phyloP scores from a whole-genome alignment of 1,140 invertebrate species.

The Drosophila insularis region DNA sequence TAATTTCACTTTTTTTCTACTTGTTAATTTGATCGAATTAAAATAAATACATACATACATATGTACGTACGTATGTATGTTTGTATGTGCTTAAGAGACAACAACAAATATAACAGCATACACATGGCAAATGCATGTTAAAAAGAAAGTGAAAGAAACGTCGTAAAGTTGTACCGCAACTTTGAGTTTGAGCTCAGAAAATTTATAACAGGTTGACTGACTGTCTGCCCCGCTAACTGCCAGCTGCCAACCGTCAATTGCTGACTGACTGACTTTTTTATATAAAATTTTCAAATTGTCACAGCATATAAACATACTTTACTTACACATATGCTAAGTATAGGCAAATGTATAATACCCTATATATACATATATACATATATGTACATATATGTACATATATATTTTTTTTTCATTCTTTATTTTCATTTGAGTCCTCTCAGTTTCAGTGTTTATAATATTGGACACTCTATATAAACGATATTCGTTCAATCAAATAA shows the following conservation, averaged over 20 bases:
- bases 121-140: conserved; percentile 1
- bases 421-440: no score
- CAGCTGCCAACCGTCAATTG: not conserved
- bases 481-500: no score
- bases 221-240: not conserved
- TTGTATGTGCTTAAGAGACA: conserved; percentile 28
- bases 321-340: not conserved
- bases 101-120: conserved; percentile 12
- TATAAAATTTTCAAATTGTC: conserved; percentile 34
- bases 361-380: no score
- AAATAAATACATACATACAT: conserved; percentile 39
- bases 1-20: conserved; percentile 64
- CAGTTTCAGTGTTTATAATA: no score
- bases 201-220: conserved; percentile 60
- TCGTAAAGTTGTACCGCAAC: conserved; percentile 53
- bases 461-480: no score
- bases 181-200: conserved; percentile 42
- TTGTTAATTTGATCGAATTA: conserved; percentile 71
- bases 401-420: no score
- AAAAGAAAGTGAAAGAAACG: conserved; percentile 55
- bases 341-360: not conserved
- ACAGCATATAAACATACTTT: conserved; percentile 32
- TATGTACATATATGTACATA: no score
- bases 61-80: conserved; percentile 10
- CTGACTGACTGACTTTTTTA: conserved; percentile 14